Conservation (phyloP, 2,797 vertebrate species). For the Corythornis leucogaster region DNA sequence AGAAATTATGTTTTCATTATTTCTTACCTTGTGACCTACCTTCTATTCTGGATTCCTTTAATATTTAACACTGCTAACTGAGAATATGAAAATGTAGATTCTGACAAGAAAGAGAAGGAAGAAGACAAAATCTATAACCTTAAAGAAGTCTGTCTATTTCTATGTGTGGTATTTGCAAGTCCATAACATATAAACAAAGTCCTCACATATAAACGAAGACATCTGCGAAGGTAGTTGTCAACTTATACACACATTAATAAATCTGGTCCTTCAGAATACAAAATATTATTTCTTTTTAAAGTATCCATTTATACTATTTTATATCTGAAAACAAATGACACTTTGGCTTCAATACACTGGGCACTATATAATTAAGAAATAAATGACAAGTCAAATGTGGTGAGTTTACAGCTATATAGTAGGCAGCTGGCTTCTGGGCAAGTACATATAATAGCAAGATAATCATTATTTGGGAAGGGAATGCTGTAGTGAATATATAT, state of each 20-base stretch:
- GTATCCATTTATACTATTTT: not conserved
- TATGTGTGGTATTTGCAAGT: not conserved
- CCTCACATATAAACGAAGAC: not conserved
- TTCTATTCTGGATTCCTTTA: conserved; percentile 52
- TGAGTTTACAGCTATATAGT: conserved; percentile 24
- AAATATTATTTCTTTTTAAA: not conserved
- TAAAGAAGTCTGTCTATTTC: not conserved
- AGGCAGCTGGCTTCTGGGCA: not conserved
- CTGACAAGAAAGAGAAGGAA: not conserved
- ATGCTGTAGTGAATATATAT: conserved; percentile 42
- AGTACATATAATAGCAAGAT: not conserved
- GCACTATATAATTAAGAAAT: not conserved
- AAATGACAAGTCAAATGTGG: not conserved
- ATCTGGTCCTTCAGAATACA: not conserved
- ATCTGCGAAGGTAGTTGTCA: not conserved
- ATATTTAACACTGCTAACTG: not conserved
- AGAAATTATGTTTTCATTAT: not conserved
- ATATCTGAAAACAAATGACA: not conserved
- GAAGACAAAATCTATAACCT: not conserved
- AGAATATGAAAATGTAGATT: conserved; percentile 1
- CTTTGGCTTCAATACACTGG: not conserved
- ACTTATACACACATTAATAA: not conserved
- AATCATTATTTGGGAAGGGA: conserved; percentile 28
- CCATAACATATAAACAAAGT: not conserved
- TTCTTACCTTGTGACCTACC: conserved; percentile 3